A percentile compares a stretch with the other conserved stretches of the same genome.
Evolutionary conservation across 2,797 vertebrate species (phyloP).

Genomic region (Eospalax fontanierii): DNA sequence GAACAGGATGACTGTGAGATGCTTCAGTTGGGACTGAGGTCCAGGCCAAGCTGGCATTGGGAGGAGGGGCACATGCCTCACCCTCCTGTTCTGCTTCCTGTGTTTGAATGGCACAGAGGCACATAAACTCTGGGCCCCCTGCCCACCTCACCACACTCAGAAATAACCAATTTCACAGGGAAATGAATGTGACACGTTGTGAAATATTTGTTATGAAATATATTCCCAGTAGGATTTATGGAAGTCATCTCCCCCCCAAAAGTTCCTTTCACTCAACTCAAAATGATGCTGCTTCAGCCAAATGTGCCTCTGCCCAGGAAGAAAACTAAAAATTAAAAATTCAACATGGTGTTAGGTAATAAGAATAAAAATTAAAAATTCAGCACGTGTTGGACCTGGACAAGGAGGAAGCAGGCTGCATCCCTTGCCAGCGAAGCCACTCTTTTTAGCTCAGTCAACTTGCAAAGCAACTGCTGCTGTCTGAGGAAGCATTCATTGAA

Average conservation of each 20-base stretch:
- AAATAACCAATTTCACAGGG: neutral
- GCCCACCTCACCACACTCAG: neutral
- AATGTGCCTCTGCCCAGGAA: conserved; percentile 60
- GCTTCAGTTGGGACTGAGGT: neutral
- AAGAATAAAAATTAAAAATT: neutral
- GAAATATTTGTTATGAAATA: conserved; percentile 32
- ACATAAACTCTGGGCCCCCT: rapidly evolving
- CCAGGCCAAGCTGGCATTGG: neutral
- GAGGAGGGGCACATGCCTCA: neutral
- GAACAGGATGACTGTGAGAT: neutral
- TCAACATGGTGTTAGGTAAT: neutral
- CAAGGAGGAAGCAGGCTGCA: neutral
- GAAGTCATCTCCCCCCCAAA: conserved; percentile 19
- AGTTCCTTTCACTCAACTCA: conserved; percentile 46
- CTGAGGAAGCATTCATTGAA: neutral
- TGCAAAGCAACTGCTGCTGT: neutral
- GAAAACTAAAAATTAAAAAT: conserved; percentile 46
- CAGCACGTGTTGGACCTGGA: neutral
- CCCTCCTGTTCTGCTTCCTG: neutral
- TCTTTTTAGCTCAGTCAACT: neutral
- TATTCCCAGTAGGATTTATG: conserved; percentile 7
- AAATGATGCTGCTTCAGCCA: conserved; percentile 1
- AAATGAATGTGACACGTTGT: neutral
- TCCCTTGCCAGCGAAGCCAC: neutral
- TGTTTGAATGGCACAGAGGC: rapidly evolving